Percentiles rank a stretch among this genome's conserved stretches.
Evolutionary conservation across 2,888 invertebrate genomes (phyloP).

Genomic region (Trilocha varians): DNA sequence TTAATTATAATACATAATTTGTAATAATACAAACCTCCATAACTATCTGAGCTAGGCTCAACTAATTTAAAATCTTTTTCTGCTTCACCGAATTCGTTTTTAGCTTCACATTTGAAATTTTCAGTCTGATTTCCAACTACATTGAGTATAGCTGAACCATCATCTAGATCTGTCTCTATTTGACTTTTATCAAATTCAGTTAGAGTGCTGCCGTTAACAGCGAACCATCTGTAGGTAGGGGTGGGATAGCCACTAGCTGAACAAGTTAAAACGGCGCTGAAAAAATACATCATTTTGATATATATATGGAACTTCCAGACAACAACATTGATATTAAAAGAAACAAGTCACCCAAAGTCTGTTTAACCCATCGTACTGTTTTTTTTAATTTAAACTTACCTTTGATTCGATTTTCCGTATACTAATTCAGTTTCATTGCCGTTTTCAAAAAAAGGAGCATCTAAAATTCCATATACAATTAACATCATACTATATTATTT

Average conservation of each 20-base stretch:
- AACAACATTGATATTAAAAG: too few relatives aligned
- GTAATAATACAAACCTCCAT: conserved; percentile 25
- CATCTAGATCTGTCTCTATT: conserved; percentile 28
- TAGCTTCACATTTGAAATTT: conserved; percentile 39
- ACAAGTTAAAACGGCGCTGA: conserved; percentile 43
- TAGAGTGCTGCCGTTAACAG: conserved; percentile 25
- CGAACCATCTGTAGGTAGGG: conserved; percentile 46
- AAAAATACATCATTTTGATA: too few relatives aligned
- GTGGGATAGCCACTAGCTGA: conserved; percentile 37
- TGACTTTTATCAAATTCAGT: conserved; percentile 34
- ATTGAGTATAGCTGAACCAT: conserved; percentile 26
- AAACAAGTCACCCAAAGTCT: too few relatives aligned
- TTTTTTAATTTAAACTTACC: conserved; percentile 25
- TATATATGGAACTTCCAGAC: too few relatives aligned
- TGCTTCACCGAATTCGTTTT: conserved; percentile 33
- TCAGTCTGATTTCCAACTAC: conserved; percentile 30
- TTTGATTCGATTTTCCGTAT: conserved; percentile 33
- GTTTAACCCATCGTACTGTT: too few relatives aligned
- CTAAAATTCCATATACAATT: conserved; percentile 28
- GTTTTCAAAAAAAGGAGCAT: conserved; percentile 36
- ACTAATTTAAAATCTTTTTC: conserved; percentile 31
- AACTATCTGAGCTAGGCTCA: conserved; percentile 33
- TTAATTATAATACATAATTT: not conserved
- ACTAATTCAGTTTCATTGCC: conserved; percentile 30
- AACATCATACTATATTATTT: too few relatives aligned